These are phyloP conservation scores for Corydoras maculifer DNA, from an alignment of 2,113 vertebrate species.

Conservation along the genomic window DNA sequence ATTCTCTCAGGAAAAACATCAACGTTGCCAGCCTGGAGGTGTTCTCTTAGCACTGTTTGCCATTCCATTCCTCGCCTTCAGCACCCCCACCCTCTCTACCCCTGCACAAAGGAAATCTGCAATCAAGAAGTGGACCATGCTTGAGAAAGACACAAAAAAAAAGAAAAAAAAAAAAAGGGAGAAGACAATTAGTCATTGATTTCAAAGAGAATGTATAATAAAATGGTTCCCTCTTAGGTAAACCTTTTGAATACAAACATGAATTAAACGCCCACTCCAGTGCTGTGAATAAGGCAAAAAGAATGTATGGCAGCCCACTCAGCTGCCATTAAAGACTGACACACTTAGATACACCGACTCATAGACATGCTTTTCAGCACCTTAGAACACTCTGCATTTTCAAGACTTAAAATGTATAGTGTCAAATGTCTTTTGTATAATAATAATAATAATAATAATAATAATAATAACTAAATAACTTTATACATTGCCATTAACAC, in stretches of 20 bases:
- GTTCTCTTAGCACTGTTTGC: constrained; percentile 7
- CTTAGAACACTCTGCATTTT: constrained; percentile 26
- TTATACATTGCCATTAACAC: too few relatives aligned
- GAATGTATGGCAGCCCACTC: constrained; percentile 68
- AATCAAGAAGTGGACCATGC: constrained; percentile 40
- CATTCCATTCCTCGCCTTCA: constrained; percentile 27
- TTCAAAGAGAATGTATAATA: constrained; percentile 71
- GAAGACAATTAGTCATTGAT: constrained; percentile 69
- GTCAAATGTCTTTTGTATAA: constrained; percentile 7
- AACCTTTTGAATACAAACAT: constrained; percentile 71
- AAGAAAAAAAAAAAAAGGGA: constrained; percentile 3
- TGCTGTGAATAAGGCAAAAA: constrained; percentile 68
- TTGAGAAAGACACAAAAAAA: constrained; percentile 18
- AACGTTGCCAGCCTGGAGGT: constrained; percentile 35
- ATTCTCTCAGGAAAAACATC: constrained; percentile 26
- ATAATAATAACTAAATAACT: too few relatives aligned
- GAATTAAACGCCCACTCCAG: constrained; percentile 67
- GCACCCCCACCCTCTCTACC: constrained; percentile 14
- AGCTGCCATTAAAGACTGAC: constrained; percentile 52
- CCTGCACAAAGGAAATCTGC: constrained; percentile 32
- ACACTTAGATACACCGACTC: constrained; percentile 43
- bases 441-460: too few relatives aligned
- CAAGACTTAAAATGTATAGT: constrained; percentile 17
- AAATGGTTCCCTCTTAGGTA: constrained; percentile 72
- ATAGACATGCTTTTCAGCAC: constrained; percentile 29